A percentile compares a stretch with the other conserved stretches of the same genome.
These are phyloP conservation scores for Psephotus haematonotus DNA, from an alignment of 2,113 vertebrate genomes.

Conservation along the genomic window DNA sequence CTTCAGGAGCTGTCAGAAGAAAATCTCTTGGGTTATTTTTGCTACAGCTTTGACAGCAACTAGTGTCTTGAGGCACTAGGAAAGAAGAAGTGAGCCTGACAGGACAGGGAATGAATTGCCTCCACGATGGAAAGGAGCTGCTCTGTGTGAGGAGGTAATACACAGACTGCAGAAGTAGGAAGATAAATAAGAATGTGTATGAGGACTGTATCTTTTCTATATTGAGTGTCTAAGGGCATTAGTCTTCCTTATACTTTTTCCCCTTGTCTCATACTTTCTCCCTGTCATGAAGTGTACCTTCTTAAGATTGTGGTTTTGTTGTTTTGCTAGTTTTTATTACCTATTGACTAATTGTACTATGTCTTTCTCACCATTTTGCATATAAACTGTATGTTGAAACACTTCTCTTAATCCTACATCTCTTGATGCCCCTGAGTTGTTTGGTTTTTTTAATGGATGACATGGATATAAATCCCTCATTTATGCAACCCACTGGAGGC, in stretches of 20 bases:
- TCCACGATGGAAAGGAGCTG: conserved; percentile 17
- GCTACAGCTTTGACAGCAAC: conserved; percentile 55
- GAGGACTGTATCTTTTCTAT: background rate
- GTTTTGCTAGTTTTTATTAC: background rate
- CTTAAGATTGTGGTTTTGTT: background rate
- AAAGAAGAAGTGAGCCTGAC: conserved; percentile 39
- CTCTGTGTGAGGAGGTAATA: background rate
- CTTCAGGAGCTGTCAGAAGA: conserved; percentile 41
- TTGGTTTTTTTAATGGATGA: background rate
- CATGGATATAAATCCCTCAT: background rate
- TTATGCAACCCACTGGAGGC: background rate
- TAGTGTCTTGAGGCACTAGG: conserved; percentile 36
- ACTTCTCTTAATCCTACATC: background rate
- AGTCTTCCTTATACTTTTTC: background rate
- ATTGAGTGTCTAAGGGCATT: conserved; percentile 8
- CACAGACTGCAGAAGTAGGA: background rate
- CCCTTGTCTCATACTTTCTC: background rate
- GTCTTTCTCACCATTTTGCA: background rate
- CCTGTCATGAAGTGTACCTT: background rate
- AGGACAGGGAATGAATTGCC: conserved; percentile 42
- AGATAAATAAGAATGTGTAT: conserved; percentile 39
- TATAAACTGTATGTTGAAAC: background rate
- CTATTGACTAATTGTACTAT: background rate
- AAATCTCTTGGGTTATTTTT: conserved; percentile 60
- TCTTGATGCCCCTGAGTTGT: background rate